phyloP scores from a whole-genome alignment of 2,888 invertebrate genomes.

The Neocrepidodera transversa region DNA sequence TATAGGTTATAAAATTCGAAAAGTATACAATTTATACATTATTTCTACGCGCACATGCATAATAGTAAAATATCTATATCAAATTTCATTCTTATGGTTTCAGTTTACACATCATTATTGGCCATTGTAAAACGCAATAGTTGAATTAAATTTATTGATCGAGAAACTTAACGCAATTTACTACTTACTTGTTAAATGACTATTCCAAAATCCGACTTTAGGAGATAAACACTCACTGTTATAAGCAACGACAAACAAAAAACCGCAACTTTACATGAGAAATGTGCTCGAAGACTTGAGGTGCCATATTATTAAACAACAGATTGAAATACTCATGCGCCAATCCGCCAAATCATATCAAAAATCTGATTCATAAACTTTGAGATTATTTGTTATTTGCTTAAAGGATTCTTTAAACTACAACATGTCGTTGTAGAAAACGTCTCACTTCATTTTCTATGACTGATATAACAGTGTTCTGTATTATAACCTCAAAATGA shows the following conservation, averaged over 20 bases:
- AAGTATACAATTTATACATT: background rate
- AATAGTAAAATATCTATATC: too few relatives aligned
- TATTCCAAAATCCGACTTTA: conserved; percentile 32
- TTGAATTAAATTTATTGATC: conserved; percentile 20
- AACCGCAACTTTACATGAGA: conserved; percentile 42
- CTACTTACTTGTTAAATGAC: conserved; percentile 30
- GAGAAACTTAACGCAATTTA: background rate
- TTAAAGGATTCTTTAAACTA: too few relatives aligned
- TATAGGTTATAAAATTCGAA: background rate
- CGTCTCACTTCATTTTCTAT: too few relatives aligned
- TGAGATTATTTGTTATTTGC: too few relatives aligned
- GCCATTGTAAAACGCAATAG: conserved; percentile 2
- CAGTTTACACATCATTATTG: conserved; percentile 22
- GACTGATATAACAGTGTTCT: too few relatives aligned
- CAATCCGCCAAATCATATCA: conserved; percentile 25
- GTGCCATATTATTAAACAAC: conserved; percentile 46
- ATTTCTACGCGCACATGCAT: too few relatives aligned
- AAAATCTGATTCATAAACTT: too few relatives aligned
- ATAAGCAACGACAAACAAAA: conserved; percentile 38
- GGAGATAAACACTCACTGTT: conserved; percentile 36
- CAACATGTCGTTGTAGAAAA: too few relatives aligned
- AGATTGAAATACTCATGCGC: conserved; percentile 31
- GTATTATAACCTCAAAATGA: too few relatives aligned
- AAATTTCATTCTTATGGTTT: conserved; percentile 19
- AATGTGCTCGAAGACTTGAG: conserved; percentile 40